phyloP scores from a whole-genome alignment of 2,113 vertebrate species.

The Ivindomyrus marchei region DNA sequence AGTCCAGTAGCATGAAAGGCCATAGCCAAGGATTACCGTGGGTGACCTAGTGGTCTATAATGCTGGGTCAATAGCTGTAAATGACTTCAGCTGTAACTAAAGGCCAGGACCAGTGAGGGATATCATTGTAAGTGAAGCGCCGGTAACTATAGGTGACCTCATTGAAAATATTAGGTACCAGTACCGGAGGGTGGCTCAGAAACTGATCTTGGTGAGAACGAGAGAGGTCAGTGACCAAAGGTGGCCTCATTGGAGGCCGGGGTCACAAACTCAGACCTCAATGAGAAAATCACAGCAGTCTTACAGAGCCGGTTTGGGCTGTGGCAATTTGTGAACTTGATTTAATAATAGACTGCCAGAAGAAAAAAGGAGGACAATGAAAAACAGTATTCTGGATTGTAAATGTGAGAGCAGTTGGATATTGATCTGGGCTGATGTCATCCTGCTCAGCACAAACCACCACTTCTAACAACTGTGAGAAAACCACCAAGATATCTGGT shows the following conservation, averaged over 20 bases:
- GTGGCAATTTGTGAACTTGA: background rate
- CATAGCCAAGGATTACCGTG: background rate
- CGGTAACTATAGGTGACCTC: background rate
- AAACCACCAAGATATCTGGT: background rate
- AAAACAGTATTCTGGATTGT: background rate
- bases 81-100: background rate
- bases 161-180: background rate
- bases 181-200: background rate
- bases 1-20: background rate
- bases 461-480: background rate
- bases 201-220: background rate
- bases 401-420: background rate
- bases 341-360: background rate
- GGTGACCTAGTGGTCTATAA: background rate
- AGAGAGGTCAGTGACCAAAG: background rate
- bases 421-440: background rate
- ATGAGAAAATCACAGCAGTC: background rate
- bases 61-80: background rate
- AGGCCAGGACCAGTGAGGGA: background rate
- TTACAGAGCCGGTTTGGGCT: background rate
- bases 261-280: background rate
- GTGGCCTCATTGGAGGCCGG: background rate
- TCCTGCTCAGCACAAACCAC: background rate
- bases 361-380: background rate
- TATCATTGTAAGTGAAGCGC: background rate